phyloP scores from a whole-genome alignment of 2,888 invertebrate genomes.

The Venusia cambrica region DNA sequence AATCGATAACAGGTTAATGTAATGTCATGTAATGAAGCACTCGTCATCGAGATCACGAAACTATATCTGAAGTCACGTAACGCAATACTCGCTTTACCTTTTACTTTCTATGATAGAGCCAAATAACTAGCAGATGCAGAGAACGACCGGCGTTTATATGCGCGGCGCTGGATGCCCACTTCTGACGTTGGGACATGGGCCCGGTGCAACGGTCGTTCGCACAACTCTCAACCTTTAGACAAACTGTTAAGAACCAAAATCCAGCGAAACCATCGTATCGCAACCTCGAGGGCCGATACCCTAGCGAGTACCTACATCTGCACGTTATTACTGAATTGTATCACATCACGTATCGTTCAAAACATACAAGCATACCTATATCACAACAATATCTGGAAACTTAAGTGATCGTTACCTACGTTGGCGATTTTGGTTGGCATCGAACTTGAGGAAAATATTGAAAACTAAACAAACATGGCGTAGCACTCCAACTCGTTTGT shows the following conservation, averaged over 20 bases:
- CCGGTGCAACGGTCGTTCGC: constrained; percentile 37
- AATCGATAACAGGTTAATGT: constrained; percentile 13
- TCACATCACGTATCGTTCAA: constrained; percentile 39
- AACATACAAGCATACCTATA: too few species aligned
- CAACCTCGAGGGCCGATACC: too few species aligned
- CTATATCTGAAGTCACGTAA: constrained; percentile 45
- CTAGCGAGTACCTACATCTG: too few species aligned
- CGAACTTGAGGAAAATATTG: constrained; percentile 34
- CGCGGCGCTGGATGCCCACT: constrained; percentile 65
- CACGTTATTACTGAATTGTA: constrained; percentile 43
- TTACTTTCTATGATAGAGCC: constrained; percentile 65
- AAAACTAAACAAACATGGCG: too few species aligned
- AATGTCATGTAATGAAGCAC: constrained; percentile 17
- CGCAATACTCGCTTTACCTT: constrained; percentile 68
- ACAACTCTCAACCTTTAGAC: constrained; percentile 51
- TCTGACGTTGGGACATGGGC: constrained; percentile 56
- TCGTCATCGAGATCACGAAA: constrained; percentile 27
- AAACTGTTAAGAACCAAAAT: constrained; percentile 33
- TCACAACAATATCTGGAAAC: constrained; percentile 56
- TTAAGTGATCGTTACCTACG: constrained; percentile 60
- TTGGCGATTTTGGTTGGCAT: constrained; percentile 24
- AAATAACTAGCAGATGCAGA: constrained; percentile 71
- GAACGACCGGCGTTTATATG: constrained; percentile 76
- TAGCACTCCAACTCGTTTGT: too few species aligned
- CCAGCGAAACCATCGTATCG: constrained; percentile 7